A percentile compares a stretch with the other conserved stretches of the same genome.
These are phyloP conservation scores for Cantharis nigra DNA, from an alignment of 2,888 invertebrate genomes.

Conservation along the genomic window DNA sequence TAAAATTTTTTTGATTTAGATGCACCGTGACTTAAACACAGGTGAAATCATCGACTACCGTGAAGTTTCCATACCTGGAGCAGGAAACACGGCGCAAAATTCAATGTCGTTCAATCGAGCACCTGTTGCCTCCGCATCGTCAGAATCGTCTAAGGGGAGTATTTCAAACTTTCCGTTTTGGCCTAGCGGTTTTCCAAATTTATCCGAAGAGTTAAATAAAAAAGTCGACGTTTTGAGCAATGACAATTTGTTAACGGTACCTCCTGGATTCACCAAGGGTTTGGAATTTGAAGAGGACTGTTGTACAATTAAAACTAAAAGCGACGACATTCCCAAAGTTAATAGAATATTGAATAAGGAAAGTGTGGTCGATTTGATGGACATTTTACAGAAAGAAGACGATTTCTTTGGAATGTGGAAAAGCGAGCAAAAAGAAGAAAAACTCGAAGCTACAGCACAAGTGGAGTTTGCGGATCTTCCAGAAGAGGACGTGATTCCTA, in stretches of 20 bases:
- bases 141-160: conserved; percentile 74
- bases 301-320: conserved; percentile 51
- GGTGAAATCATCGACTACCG: conserved; percentile 75
- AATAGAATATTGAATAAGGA: conserved; percentile 47
- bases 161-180: conserved; percentile 84
- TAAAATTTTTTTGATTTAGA: conserved; percentile 52
- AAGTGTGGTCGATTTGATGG: conserved; percentile 61
- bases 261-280: conserved; percentile 71
- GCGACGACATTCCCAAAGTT: conserved; percentile 12
- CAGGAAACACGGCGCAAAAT: conserved; percentile 70
- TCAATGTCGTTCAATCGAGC: conserved; percentile 80
- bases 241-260: conserved; percentile 53
- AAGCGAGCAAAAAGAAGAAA: conserved; percentile 21
- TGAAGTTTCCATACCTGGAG: conserved; percentile 63
- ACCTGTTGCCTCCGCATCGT: conserved; percentile 68
- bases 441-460: conserved; percentile 26
- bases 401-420: conserved; percentile 58
- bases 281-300: conserved; percentile 64
- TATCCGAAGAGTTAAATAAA: conserved; percentile 58
- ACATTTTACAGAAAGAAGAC: conserved; percentile 65
- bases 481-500: conserved; percentile 49
- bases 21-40: conserved; percentile 74
- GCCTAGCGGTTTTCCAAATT: conserved; percentile 77
- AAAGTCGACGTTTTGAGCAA: conserved; percentile 55
- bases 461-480: conserved; percentile 35